Evolutionary conservation across 2,888 invertebrate genomes (phyloP), one percentile per base, ranked within the genome.

Genomic region (Lasioglossum zephyrum): DNA sequence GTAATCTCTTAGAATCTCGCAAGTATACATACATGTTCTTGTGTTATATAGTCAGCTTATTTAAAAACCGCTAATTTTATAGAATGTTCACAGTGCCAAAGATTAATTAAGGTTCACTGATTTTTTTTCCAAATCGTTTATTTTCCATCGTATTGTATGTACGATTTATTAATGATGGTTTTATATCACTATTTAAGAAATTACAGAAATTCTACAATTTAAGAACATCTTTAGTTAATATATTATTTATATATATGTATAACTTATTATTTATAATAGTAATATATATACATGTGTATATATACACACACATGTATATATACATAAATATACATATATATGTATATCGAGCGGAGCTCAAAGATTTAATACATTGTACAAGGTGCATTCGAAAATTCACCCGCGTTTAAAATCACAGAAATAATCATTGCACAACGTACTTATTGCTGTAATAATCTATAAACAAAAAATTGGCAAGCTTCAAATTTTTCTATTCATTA

Each of bases 351-450:
- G 44, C 57, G 0, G 47, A 26, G 76, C 70, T 82, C 82, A 75
- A 78, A 77, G n/a, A 69, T 79, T 77, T 78, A 78, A 70, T 22
- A 73, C 70, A 81, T 66, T 73, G 69, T 82, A 79, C 66, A 79
- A 84, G 60, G 60, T 75, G 69, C 44, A 44, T 69, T 39, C 16
- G 60, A 57, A 83, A 81, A 70, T 73, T 74, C 31, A 66, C 76
- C 39, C 18, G 2, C 49, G 75, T 82, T 84, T 82, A 81, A 86
- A 85, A 87, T 90, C 73, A 88, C 81, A 87, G 74, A 85, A 89
- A 83, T 82, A 82, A 90, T 85, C 39, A 72, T 77, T 44, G 78
- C 13, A 73, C 77, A 74, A 78, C 31, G 74, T 39, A 79, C 36
- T 84, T 85, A 80, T 82, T 86, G 79, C 85, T 81, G 41, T 66